A percentile compares a stretch with the other conserved stretches of the same genome.
Conservation (phyloP, 2,797 vertebrate genomes). For the Crenuchus spilurus region DNA sequence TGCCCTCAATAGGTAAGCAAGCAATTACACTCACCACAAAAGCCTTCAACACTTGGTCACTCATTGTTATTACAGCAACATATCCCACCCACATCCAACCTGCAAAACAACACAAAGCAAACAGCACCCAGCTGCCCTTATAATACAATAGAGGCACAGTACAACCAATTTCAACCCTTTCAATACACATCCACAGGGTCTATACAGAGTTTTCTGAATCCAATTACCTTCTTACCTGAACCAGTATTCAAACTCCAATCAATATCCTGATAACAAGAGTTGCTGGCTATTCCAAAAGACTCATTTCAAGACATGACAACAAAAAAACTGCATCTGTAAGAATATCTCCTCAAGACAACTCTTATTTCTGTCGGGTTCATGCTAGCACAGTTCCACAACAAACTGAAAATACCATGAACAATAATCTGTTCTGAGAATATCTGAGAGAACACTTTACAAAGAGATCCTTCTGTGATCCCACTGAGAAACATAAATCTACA, state of each 20-base stretch:
- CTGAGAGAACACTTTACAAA: conserved; percentile 7
- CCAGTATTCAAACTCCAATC: neutral
- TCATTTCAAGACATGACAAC: too few species aligned
- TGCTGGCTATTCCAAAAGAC: neutral
- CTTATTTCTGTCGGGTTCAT: neutral
- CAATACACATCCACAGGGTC: conserved; percentile 26
- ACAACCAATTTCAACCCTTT: conserved; percentile 65
- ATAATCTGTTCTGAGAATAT: conserved; percentile 15
- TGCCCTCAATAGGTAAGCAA: neutral
- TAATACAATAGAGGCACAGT: conserved; percentile 48
- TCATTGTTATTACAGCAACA: neutral
- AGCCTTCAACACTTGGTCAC: neutral
- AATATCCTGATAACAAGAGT: neutral
- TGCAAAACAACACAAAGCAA: conserved; percentile 14
- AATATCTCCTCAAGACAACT: neutral
- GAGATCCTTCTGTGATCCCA: neutral
- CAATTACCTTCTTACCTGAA: neutral
- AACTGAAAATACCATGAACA: neutral
- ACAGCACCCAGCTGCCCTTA: conserved; percentile 60
- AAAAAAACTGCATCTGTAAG: neutral
- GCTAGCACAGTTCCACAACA: neutral
- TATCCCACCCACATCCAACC: conserved; percentile 6
- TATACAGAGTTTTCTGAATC: neutral
- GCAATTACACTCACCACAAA: neutral
- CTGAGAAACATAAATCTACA: conserved; percentile 4